Base-by-base conservation (phyloP, 2,113 vertebrate genomes). In the Solea solea region DNA sequence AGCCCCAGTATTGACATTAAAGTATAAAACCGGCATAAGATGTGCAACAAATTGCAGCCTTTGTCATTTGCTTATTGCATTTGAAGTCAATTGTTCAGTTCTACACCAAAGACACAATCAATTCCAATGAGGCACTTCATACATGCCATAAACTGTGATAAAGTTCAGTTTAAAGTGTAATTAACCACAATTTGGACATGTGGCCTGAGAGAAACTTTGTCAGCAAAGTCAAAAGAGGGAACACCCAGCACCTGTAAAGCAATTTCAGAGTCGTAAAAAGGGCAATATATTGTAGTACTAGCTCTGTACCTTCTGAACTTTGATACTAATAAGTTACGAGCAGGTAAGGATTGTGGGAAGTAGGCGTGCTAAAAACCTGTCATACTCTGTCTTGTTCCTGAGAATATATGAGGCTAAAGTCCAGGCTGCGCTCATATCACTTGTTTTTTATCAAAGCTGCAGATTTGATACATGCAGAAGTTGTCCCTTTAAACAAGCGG, bases 371-470 rank as follows among this genome's bases (percentile, higher is more conserved):
- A 41, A 44, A 58, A 72, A 80, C 25, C 56, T 58, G 49, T 65
- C 56, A 11, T 25, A 25, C 42, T 64, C 71, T 10, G 69, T 44
- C 56, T 46, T 59, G 60, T 61, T 51, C 9, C 8, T 45, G 9
- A 69, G 60, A 45, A 70, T 54, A 70, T 54, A 70, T 9, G 15
- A 74, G 80, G 87, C 76, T 65, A 61, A 85, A 84, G 84, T 83
- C 69, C 65, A 65, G 60, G 7, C 62, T 59, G 72, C 9, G 52
- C 42, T 70, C 61, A 16, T 58, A 72, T 63, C 57, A 57, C 66
- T 56, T 40, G 68, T 59, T 70, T 70, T 72, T 63, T 45, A 52
- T 69, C 45, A 40, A 34, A 52, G 9, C 10, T 60, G 58, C 45
- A n/a, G 13, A 39, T 15, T 7, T 27, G 2, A 40, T 28, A 49